Evolutionary conservation across 1,140 invertebrate genomes (phyloP).

Genomic region (Macrobrachium rosenbergii): DNA sequence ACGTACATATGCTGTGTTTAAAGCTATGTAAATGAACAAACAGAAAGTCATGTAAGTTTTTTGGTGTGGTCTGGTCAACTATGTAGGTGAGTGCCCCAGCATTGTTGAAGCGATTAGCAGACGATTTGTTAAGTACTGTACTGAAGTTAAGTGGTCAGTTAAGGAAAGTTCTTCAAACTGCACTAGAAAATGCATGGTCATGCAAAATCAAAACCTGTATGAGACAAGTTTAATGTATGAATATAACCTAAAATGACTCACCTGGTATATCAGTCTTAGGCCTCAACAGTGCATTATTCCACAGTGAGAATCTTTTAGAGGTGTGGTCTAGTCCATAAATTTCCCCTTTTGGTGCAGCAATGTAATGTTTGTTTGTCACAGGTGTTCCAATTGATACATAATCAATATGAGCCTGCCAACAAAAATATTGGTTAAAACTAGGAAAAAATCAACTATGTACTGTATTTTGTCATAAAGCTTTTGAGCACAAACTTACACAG

Average conservation of each 20-base stretch:
- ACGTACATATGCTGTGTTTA: no score
- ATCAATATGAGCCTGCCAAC: conserved; percentile 65
- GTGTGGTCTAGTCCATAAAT: conserved; percentile 71
- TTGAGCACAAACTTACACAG: neutral
- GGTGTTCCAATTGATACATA: conserved; percentile 70
- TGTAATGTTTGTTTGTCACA: conserved; percentile 70
- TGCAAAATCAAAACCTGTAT: no score
- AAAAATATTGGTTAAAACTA: neutral
- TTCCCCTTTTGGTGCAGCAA: conserved; percentile 69
- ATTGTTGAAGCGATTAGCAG: no score
- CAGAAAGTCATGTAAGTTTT: no score
- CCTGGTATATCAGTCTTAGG: conserved; percentile 71
- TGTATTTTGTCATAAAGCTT: neutral
- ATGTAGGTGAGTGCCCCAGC: no score
- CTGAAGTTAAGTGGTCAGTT: no score
- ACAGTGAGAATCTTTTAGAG: conserved; percentile 67
- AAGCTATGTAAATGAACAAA: no score
- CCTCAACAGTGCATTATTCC: conserved; percentile 67
- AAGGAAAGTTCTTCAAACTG: no score
- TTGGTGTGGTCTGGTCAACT: no score
- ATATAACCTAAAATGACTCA: conserved; percentile 51
- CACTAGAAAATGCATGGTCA: no score
- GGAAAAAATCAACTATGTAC: neutral
- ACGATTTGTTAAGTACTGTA: no score
- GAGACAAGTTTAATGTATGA: no score